Percentiles rank a stretch among this genome's conserved stretches.
These are phyloP conservation scores for Remorina albescens DNA, from an alignment of 2,797 vertebrate genomes.

Conservation along the genomic window DNA sequence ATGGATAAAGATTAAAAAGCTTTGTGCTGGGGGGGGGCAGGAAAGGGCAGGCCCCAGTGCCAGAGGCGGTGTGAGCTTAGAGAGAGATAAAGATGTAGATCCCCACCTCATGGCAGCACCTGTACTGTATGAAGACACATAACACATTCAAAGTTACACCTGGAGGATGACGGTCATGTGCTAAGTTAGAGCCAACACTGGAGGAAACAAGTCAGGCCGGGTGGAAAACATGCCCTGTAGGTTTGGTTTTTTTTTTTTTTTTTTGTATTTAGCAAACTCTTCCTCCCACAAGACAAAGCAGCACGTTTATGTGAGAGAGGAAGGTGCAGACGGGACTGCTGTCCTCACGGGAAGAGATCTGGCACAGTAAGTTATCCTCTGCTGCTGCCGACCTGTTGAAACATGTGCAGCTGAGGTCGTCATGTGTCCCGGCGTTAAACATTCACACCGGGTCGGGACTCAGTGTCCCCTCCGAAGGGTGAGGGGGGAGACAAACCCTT, in stretches of 20 bases:
- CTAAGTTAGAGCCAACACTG: neutral
- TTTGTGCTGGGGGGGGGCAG: neutral
- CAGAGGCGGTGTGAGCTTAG: neutral
- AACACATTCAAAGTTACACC: constrained; percentile 1
- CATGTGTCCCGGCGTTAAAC: constrained; percentile 46
- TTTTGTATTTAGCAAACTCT: neutral
- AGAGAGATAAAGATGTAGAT: neutral
- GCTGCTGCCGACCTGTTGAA: constrained; percentile 67
- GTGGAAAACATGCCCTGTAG: neutral
- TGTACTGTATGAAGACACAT: neutral
- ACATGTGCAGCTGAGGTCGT: constrained; percentile 48
- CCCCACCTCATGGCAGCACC: neutral
- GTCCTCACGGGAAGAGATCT: constrained; percentile 23
- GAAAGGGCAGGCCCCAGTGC: neutral
- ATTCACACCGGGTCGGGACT: constrained; percentile 48
- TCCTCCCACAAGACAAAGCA: constrained; percentile 4
- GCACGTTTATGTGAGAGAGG: neutral
- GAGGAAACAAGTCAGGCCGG: constrained; percentile 3
- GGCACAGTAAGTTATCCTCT: constrained; percentile 36
- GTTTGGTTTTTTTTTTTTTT: neutral
- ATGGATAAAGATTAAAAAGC: neutral
- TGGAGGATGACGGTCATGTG: neutral
- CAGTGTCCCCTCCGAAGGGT: no score
- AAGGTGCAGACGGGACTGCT: constrained; percentile 1
- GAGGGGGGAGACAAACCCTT: no score